Evolutionary conservation across 2,797 vertebrate genomes (phyloP).

Genomic region (Vespertilio murinus): DNA sequence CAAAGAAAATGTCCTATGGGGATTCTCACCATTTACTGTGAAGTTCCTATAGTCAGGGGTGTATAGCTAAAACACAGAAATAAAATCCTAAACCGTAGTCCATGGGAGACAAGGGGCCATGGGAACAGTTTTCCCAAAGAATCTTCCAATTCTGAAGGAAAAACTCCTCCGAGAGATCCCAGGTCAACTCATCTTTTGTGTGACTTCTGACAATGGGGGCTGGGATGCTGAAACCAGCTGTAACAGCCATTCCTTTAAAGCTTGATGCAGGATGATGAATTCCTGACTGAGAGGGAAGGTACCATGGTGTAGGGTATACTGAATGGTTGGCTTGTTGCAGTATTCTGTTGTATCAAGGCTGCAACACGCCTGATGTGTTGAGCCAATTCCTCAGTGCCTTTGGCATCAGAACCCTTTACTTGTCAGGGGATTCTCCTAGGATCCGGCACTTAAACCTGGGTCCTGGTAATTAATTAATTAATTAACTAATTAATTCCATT

Average conservation of each 20-base stretch:
- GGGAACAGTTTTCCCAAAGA: not conserved
- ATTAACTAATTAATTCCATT: not conserved
- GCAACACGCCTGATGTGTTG: too few species aligned
- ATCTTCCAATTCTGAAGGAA: not conserved
- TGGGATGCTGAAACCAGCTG: not conserved
- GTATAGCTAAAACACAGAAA: not conserved
- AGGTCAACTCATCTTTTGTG: not conserved
- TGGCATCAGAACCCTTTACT: not conserved
- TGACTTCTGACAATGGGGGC: not conserved
- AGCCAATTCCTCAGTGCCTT: not conserved
- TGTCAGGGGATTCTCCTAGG: not conserved
- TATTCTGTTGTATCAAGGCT: not conserved
- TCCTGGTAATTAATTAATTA: conserved; percentile 1
- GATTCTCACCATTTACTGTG: not conserved
- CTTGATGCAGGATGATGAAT: not conserved
- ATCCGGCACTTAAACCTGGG: not conserved
- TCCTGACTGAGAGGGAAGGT: not conserved
- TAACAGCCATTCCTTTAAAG: not conserved
- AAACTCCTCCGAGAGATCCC: not conserved
- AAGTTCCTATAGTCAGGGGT: not conserved
- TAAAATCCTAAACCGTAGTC: not conserved
- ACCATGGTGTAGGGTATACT: not conserved
- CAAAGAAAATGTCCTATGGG: not conserved
- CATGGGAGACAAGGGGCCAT: not conserved
- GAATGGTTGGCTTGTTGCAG: not conserved